A percentile compares a stretch with the other conserved stretches of the same genome.
Evolutionary conservation across 2,888 invertebrate genomes (phyloP).

Genomic region (Microplitis manilae): DNA sequence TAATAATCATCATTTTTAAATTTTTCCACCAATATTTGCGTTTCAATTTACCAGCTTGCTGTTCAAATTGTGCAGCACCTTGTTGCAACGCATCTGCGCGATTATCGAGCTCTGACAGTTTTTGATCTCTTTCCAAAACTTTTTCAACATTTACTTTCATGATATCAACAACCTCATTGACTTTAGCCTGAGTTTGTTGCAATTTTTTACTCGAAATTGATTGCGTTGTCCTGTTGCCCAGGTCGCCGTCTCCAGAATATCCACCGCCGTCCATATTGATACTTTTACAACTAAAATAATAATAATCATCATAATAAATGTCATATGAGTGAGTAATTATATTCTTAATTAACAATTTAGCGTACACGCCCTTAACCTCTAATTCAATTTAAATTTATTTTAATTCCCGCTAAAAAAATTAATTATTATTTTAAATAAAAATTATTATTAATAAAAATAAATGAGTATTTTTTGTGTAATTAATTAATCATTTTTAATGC

Average conservation of each 20-base stretch:
- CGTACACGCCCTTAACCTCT: neutral
- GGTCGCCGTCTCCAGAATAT: slow-evolving; percentile 79
- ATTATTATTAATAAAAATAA: neutral
- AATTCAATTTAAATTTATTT: neutral
- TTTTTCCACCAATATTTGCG: slow-evolving; percentile 99
- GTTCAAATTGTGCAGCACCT: slow-evolving; percentile 96
- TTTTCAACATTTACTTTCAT: slow-evolving; percentile 98
- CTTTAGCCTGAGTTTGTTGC: slow-evolving; percentile 89
- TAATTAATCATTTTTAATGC: no score
- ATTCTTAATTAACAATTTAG: no score
- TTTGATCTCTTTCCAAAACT: slow-evolving; percentile 95
- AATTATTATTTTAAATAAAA: neutral
- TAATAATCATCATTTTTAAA: slow-evolving; percentile 95
- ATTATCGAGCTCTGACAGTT: slow-evolving; percentile 94
- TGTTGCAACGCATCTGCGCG: slow-evolving; percentile 96
- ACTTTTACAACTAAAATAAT: neutral
- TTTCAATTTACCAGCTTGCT: slow-evolving; percentile 96
- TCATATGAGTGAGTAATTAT: neutral
- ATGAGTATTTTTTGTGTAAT: no score
- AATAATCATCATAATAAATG: neutral
- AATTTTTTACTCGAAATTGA: slow-evolving; percentile 85
- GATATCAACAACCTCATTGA: slow-evolving; percentile 92
- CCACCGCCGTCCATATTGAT: slow-evolving; percentile 69
- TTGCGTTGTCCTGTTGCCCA: slow-evolving; percentile 86
- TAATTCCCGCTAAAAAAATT: neutral